phyloP scores from a whole-genome alignment of 2,113 vertebrate species.

The Trogon melanurus region DNA sequence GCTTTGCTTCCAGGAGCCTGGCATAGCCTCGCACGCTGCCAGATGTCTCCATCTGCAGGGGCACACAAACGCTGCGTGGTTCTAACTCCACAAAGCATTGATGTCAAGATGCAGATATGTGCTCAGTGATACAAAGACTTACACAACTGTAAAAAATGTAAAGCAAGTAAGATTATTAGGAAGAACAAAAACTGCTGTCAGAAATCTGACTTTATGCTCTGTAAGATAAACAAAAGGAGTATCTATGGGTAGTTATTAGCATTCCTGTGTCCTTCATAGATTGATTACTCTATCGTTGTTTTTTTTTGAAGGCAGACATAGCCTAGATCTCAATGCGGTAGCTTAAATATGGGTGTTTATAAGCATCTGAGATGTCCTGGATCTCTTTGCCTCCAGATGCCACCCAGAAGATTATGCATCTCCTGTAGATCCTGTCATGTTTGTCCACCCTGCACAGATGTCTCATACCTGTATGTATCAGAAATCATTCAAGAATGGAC shows the following conservation, averaged over 20 bases:
- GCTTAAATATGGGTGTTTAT: neutral
- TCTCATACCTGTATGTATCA: neutral
- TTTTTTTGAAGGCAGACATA: neutral
- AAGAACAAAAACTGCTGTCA: neutral
- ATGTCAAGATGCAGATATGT: neutral
- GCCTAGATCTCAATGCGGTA: neutral
- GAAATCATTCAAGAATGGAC: neutral
- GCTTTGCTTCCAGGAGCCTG: constrained; percentile 19
- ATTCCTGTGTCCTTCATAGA: neutral
- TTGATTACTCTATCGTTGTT: neutral
- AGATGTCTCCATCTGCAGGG: neutral
- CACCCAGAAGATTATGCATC: neutral
- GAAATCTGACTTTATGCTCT: neutral
- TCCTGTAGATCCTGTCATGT: neutral
- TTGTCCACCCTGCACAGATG: neutral
- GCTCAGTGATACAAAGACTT: neutral
- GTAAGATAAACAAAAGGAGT: neutral
- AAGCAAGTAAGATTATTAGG: neutral
- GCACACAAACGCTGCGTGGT: neutral
- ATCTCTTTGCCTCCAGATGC: neutral
- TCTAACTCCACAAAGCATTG: neutral
- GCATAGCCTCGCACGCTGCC: neutral
- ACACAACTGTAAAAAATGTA: neutral
- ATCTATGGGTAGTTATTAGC: neutral
- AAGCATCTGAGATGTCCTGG: neutral